Evolutionary conservation across 2,888 invertebrate genomes (phyloP), one percentile per base, ranked within the genome.

Genomic region (Tachina fera): DNA sequence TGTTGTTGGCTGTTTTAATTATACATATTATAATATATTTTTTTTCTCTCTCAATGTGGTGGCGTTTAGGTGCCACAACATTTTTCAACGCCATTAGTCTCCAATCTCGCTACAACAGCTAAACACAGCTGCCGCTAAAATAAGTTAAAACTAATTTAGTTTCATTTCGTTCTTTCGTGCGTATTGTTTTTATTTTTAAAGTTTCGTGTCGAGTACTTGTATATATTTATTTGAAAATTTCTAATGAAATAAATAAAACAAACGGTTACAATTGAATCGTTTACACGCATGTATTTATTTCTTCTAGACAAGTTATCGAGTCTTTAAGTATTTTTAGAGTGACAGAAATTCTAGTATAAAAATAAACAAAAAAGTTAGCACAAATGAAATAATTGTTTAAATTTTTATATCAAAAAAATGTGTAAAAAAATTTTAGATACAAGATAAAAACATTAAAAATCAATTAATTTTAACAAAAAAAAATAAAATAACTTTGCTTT

Each of bases 401-500:
- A 60, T 19, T 56, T 51, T 19, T 11, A 19, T 14, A 11, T 9
- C 1, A 45, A 68, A 41, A 31, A 74, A 47, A 6, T 47, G 1
- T n/a, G 19, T 74, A 19, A 53, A 22, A 67, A 68, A 45, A 14
- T 60, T 60, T 9, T 67, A 19, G 13, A 45, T 6, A 31, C 31
- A 31, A 5, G 70, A 77, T 22, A 67, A 31, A 31, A 41, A 14
- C 71, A 51, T 9, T 31, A 56, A 19, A 68, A 80, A 67, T 87
- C 83, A 88, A 88, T 88, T 61, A 87, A 86, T 89, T 89, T 89
- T 88, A 31, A 31, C 87, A 87, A 88, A 88, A 88, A 88, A 87
- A 84, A 68, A 11, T 13, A 16, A 6, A 80, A 71, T 58, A 76
- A 72, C 68, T 83, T 49, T 61, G 72, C 78, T 83, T 77, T 77